Base-by-base conservation (phyloP, 2,113 vertebrate species). In the Fregata magnificens region DNA sequence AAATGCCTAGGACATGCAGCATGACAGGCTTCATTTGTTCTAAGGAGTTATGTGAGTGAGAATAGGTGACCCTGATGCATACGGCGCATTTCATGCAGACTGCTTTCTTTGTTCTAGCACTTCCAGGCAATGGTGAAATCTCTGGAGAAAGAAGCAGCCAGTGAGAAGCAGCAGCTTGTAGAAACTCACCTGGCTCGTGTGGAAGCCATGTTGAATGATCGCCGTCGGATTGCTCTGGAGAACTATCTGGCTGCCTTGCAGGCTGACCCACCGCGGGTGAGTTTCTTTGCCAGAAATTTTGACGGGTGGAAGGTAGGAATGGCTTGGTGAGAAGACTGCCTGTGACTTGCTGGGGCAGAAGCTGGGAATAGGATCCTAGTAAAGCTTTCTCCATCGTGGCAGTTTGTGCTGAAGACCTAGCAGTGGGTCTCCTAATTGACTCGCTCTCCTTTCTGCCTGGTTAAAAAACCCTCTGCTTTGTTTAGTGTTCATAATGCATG, bases 81-180 rank as follows among this genome's bases (percentile, higher is more conserved):
- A 11, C 28, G 21, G 50, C 11, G 6, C 8, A 0, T 74, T 55
- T 80, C 73, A 76, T 1, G 9, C 29, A 34, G 29, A 3, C 29
- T 61, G 1, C 32, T 73, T 66, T 34, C 53, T 63, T 70, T 58
- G 5, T 79, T 70, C 19, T 65, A 99, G 99, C 99, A 99, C 97
- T 99, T 99, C 98, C 99, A 99, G 96, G 98, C 99, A 6, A 99
- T 99, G 98, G 99, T 99, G 76, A 99, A 99, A 96, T 99, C 99
- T 22, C 98, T 99, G 77, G 99, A 99, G 98, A 99, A 99, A 87
- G 99, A 99, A 94, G 99, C 99, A 36, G 99, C 99, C 16, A 99
- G 99, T 2, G 99, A 99, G 98, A 99, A 99, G 97, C 99, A 99
- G 98, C 99, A 99, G 98, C 98, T 99, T 55, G 99, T 99, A 91